phyloP scores from a whole-genome alignment of 64 coral and sea anemone genomes.

The Montipora capricornis region DNA sequence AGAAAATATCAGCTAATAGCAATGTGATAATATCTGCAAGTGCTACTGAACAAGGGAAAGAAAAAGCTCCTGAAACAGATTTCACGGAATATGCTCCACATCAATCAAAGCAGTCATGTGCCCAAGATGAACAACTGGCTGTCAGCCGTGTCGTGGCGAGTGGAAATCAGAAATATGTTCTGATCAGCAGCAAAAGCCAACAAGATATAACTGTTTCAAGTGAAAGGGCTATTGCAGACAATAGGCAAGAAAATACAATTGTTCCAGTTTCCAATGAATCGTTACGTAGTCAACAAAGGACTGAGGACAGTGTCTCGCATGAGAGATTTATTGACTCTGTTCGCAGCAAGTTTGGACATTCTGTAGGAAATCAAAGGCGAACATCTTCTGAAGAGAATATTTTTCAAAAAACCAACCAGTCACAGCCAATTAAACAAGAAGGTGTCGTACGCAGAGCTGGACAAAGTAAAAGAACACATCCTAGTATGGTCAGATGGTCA shows the following conservation, averaged over 20 bases:
- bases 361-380: constrained; percentile 19
- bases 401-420: constrained; percentile 8
- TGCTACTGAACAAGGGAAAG: not conserved
- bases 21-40: not conserved
- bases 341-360: constrained; percentile 57
- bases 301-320: not conserved
- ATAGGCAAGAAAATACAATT: not conserved
- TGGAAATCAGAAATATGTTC: constrained; percentile 16
- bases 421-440: not conserved
- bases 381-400: constrained; percentile 60
- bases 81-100: not conserved
- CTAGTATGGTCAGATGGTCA: constrained; percentile 57
- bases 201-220: not conserved
- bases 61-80: not conserved
- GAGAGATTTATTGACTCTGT: constrained; percentile 22
- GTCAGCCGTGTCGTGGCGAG: not conserved
- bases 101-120: not conserved
- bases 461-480: constrained; percentile 1
- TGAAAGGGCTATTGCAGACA: not conserved
- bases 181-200: not conserved
- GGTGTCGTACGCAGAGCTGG: constrained; percentile 8
- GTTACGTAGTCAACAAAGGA: not conserved
- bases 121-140: not conserved
- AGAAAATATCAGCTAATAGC: not conserved
- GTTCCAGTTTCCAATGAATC: constrained; percentile 2